Evolutionary conservation across 2,888 invertebrate species (phyloP), one percentile per base, ranked within the genome.

Genomic region (Blastobasis lacticolella): DNA sequence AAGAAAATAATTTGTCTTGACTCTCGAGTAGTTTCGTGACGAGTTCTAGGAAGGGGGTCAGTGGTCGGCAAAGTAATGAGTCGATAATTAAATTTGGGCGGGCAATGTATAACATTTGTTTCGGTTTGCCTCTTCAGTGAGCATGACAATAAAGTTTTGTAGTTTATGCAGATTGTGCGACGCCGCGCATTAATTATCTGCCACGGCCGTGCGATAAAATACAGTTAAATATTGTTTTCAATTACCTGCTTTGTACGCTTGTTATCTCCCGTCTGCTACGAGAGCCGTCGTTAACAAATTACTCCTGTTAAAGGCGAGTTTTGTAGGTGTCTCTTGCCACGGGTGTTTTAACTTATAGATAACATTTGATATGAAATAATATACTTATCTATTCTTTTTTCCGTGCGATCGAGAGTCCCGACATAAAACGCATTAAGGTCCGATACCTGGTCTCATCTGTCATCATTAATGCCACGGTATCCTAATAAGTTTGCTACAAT

Each of bases 401-500:
- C 73, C 64, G 56, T 63, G 61, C 72, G 69, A 62, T 64, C 67
- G 65, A 62, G 68, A 68, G 65, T 63, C 67, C 72, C 72, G 72
- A 70, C 71, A 73, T 68, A 69, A 69, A 75, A 72, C 75, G 73
- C 77, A 81, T 81, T 83, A 83, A 78, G 75, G 69, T 67, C 62
- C 68, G 73, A 75, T 74, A 76, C 71, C 65, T 70, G 70, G 75
- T 74, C 76, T 78, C 85, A 85, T 88, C 82, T 87, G 86, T 88
- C 87, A 88, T 88, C 87, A 87, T 88, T 87, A 88, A 83, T 80
- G 87, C 84, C 81, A 79, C 70, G 67, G 78, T 66, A 78, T 83
- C 84, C 87, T 87, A 86, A 87, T 88, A 88, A 87, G 85, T 83
- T 84, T 73, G 76, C 73, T 76, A 77, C 76, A 83, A 86, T 82